These are phyloP conservation scores for Lycophotia porphyrea DNA, from an alignment of 2,888 invertebrate genomes.

Conservation along the genomic window DNA sequence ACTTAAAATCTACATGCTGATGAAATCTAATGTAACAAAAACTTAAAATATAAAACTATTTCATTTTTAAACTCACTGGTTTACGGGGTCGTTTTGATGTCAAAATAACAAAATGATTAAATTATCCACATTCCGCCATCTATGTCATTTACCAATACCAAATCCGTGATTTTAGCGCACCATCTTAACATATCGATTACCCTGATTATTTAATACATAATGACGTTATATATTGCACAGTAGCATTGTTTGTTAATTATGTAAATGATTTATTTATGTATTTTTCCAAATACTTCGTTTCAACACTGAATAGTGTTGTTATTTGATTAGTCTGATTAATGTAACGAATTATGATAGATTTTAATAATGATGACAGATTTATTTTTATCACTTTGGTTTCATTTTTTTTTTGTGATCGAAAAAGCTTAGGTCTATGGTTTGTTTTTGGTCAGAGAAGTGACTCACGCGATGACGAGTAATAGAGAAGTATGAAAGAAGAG, in stretches of 20 bases:
- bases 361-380: too few relatives aligned
- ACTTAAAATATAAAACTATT: background rate
- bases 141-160: constrained; percentile 9
- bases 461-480: background rate
- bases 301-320: constrained; percentile 5
- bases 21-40: background rate
- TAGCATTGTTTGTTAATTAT: constrained; percentile 19
- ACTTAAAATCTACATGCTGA: background rate
- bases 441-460: background rate
- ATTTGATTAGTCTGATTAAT: background rate
- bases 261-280: background rate
- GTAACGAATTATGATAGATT: background rate
- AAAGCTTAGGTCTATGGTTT: background rate
- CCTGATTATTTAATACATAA: constrained; percentile 3
- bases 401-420: background rate
- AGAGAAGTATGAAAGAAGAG: background rate
- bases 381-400: background rate
- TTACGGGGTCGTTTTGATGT: background rate
- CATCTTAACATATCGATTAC: constrained; percentile 3
- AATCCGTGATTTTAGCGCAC: constrained; percentile 13
- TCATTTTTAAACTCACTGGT: too few relatives aligned
- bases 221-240: constrained; percentile 1
- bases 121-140: constrained; percentile 22
- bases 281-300: constrained; percentile 9
- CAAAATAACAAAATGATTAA: background rate